phyloP scores from a whole-genome alignment of 1,140 invertebrate species.

The Pollicipes pollicipes region DNA sequence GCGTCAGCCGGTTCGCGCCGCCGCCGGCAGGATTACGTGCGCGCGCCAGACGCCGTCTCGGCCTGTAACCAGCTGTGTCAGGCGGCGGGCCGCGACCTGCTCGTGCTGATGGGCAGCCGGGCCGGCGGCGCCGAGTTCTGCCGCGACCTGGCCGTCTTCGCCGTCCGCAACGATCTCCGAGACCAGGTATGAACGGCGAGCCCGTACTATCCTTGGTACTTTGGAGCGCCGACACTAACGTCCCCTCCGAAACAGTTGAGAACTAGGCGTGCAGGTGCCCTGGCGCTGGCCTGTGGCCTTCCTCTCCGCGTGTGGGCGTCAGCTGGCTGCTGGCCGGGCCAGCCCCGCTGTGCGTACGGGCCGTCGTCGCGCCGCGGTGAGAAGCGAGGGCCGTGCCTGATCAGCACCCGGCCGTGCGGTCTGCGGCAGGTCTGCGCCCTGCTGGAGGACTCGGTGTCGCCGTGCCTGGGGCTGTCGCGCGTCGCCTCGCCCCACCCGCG shows the following conservation, averaged over 20 bases:
- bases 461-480: not conserved
- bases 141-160: not conserved
- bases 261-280: no score
- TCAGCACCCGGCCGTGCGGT: not conserved
- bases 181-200: not conserved
- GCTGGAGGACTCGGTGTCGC: not conserved
- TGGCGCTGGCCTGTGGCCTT: no score
- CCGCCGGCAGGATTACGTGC: constrained; percentile 14
- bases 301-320: not conserved
- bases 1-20: no score
- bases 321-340: not conserved
- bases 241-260: no score
- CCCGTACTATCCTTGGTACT: no score
- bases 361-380: no score
- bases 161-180: not conserved
- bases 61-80: not conserved
- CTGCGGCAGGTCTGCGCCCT: not conserved
- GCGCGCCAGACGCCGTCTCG: not conserved
- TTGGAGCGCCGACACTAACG: no score
- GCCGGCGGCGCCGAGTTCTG: not conserved
- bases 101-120: not conserved
- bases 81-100: not conserved
- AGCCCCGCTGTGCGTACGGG: not conserved
- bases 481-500: not conserved
- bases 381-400: not conserved